Base-by-base conservation (phyloP, 1,140 invertebrate species). In the Drosophila serrata region DNA sequence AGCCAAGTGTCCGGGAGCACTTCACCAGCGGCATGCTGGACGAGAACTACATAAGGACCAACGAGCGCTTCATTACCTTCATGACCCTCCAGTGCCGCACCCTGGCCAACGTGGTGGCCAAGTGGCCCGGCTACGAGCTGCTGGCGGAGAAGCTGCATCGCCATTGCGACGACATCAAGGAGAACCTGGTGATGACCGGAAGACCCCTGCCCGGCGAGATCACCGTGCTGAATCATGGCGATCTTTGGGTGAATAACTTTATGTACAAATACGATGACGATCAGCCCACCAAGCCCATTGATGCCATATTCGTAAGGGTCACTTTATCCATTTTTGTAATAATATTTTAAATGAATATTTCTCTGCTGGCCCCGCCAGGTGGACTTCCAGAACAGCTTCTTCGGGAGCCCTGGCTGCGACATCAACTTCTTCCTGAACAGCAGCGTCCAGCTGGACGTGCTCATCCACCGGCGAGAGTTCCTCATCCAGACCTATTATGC, bases 201-300 rank as follows among this genome's bases (percentile, higher is more conserved):
- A 65, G 79, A 7, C 49, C 78, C 1, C 45, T 22, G 12, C 55
- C 74, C 0, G 82, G 84, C 6, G 91, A 92, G 45, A 61, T 92
- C 19, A 88, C 82, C 0, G 93, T 94, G 0, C 74, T 94, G 12
- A 91, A 93, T 53, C 94, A 94, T 75, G 94, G 94, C 9, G 94
- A 94, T 76, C 93, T 94, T 29, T 94, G 94, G 94, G 93, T 93
- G 12, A 94, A 94, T 68, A 94, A 94, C 65, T 93, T 94, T 69
- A 93, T 94, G 92, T 94, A 94, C 75, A 93, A 93, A 84, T 94
- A 94, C 63, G 63, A 93, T 29, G 91, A 81, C 6, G 42, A 76
- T 64, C 57, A 73, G 46, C 73, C 81, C 45, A 90, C 74, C 2
- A 70, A 70, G 33, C 91, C 91, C 29, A 85, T 81, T 19, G 91